Percentiles rank a stretch among this genome's conserved stretches.
phyloP scores from a whole-genome alignment of 1,140 invertebrate genomes.

The Drosophila miranda region DNA sequence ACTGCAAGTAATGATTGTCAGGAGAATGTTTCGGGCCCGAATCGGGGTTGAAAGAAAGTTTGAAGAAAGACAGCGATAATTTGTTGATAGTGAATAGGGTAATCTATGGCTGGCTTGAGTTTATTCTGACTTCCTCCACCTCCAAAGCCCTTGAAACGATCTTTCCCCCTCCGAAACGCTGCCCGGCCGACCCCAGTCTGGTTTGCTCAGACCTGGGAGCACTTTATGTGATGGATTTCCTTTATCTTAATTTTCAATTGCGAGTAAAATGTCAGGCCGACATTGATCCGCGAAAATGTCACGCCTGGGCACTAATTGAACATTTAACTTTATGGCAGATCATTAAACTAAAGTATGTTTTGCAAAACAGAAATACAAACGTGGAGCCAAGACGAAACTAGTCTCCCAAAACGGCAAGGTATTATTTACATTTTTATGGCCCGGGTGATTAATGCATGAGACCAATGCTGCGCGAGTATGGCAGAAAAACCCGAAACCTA shows the following conservation, averaged over 20 bases:
- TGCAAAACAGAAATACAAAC: slow-evolving; percentile 19
- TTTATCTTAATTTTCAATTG: slow-evolving; percentile 21
- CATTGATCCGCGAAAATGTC: slow-evolving; percentile 65
- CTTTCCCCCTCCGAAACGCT: no score
- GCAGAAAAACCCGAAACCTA: slow-evolving; percentile 58
- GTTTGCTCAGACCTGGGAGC: no score
- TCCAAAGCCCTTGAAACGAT: no score
- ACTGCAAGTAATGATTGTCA: slow-evolving; percentile 51
- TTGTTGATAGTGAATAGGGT: slow-evolving; percentile 7
- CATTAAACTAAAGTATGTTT: slow-evolving; percentile 59
- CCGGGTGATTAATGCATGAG: slow-evolving; percentile 62
- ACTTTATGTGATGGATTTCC: not conserved
- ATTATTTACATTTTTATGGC: slow-evolving; percentile 61
- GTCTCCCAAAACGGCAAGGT: slow-evolving; percentile 33
- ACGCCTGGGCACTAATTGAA: slow-evolving; percentile 72
- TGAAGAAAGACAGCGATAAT: slow-evolving; percentile 9
- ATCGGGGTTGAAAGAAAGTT: not conserved
- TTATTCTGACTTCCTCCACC: no score
- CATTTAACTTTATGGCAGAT: slow-evolving; percentile 73
- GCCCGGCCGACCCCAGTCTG: no score
- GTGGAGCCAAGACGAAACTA: slow-evolving; percentile 46
- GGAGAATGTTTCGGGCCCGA: slow-evolving; percentile 20
- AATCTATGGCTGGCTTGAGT: no score
- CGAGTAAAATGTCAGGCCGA: slow-evolving; percentile 28
- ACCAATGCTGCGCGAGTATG: slow-evolving; percentile 43